A percentile compares a stretch with the other conserved stretches of the same genome.
phyloP scores from a whole-genome alignment of 1,140 invertebrate species.

The Chironomus striatipennis region DNA sequence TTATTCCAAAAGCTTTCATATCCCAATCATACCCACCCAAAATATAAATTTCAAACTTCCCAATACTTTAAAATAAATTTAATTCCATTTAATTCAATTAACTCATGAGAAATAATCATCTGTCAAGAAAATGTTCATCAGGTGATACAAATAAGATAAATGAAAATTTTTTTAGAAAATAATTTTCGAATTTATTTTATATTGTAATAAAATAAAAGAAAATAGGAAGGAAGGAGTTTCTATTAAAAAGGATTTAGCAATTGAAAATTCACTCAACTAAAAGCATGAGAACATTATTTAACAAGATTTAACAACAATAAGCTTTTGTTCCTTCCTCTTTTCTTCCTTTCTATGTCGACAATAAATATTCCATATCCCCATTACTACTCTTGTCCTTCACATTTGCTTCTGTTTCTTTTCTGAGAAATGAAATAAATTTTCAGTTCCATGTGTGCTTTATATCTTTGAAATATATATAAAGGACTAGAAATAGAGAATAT shows the following conservation, averaged over 20 bases:
- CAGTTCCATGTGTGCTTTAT: no score
- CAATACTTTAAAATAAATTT: no score
- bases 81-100: no score
- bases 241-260: background rate
- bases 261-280: background rate
- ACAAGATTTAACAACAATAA: background rate
- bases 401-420: background rate
- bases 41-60: no score
- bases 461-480: no score
- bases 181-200: no score
- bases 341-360: background rate
- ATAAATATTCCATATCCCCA: background rate
- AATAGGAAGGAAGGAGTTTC: background rate
- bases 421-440: background rate
- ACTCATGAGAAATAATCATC: no score
- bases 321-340: background rate
- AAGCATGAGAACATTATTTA: background rate
- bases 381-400: background rate
- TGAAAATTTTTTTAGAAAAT: background rate
- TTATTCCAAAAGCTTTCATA: no score
- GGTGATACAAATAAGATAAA: background rate
- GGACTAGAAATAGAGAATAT: no score
- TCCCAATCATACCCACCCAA: no score
- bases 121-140: background rate
- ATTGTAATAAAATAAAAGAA: no score